Conservation (phyloP, 2,113 vertebrate species). For the Mobula birostris region DNA sequence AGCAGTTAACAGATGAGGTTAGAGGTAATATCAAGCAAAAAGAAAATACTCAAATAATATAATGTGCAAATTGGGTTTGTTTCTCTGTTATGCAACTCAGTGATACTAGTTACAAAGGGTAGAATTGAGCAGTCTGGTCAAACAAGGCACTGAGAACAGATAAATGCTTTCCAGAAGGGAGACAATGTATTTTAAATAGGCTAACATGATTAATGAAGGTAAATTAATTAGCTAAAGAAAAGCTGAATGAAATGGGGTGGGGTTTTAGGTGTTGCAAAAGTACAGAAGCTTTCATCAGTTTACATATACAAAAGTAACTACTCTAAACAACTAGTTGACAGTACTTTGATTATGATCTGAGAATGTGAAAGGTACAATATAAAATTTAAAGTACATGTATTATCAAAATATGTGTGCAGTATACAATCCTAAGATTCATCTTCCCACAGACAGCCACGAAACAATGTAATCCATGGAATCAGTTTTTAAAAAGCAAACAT, state of each 20-base stretch:
- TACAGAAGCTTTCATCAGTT: neutral
- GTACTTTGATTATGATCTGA: neutral
- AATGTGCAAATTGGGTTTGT: neutral
- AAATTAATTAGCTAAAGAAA: neutral
- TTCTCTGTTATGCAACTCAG: too few species aligned
- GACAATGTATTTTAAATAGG: neutral
- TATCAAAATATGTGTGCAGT: too few species aligned
- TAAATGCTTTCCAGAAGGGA: neutral
- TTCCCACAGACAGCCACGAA: too few species aligned
- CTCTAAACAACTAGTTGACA: neutral
- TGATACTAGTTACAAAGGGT: neutral
- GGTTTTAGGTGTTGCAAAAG: neutral
- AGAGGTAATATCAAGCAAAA: neutral
- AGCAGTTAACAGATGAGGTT: neutral
- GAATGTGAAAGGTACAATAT: neutral
- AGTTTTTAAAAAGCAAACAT: too few species aligned
- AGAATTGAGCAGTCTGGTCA: neutral
- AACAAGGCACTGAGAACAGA: neutral
- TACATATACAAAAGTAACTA: neutral
- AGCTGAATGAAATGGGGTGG: neutral
- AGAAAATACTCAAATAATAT: neutral
- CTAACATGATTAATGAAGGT: neutral
- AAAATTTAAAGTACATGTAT: too few species aligned
- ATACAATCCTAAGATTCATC: too few species aligned
- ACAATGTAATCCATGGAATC: too few species aligned